Evolutionary conservation across 2,113 vertebrate genomes (phyloP).

Genomic region (Pseudorhombus dupliciocellatus): DNA sequence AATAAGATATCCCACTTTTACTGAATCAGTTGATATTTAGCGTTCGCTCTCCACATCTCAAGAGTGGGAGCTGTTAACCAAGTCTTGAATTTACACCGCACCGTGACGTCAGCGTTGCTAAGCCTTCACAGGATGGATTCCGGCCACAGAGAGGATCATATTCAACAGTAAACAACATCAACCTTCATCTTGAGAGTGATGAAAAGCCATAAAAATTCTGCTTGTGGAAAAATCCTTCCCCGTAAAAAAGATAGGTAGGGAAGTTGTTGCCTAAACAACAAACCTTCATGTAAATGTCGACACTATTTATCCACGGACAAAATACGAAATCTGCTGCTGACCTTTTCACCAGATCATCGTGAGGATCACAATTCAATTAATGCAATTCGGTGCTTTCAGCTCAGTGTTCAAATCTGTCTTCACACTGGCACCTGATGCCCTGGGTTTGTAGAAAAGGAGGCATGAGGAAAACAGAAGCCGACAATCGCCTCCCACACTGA

Average conservation of each 20-base stretch:
- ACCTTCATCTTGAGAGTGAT: background rate
- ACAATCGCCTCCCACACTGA: background rate
- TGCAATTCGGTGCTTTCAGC: conserved; percentile 13
- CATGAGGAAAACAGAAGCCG: conserved; percentile 1
- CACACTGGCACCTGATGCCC: conserved; percentile 47
- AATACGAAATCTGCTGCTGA: conserved; percentile 30
- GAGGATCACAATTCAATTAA: conserved; percentile 22
- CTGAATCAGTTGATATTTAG: conserved; percentile 20
- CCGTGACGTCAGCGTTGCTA: conserved; percentile 49
- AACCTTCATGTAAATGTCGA: conserved; percentile 23
- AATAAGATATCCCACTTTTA: conserved; percentile 40
- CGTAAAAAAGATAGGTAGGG: background rate
- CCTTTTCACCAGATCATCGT: conserved; percentile 36
- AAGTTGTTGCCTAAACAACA: conserved; percentile 11
- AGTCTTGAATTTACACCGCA: conserved; percentile 48
- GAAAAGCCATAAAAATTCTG: background rate
- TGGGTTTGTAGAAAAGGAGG: conserved; percentile 19
- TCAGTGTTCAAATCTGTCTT: conserved; percentile 1
- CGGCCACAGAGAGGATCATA: conserved; percentile 9
- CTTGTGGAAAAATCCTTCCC: background rate
- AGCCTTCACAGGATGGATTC: conserved; percentile 19
- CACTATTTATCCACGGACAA: conserved; percentile 25
- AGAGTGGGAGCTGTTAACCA: conserved; percentile 46
- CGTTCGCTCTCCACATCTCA: conserved; percentile 18
- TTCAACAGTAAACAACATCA: conserved; percentile 2